phyloP scores from a whole-genome alignment of 64 coral and sea anemone genomes.

The Acropora tenuis region DNA sequence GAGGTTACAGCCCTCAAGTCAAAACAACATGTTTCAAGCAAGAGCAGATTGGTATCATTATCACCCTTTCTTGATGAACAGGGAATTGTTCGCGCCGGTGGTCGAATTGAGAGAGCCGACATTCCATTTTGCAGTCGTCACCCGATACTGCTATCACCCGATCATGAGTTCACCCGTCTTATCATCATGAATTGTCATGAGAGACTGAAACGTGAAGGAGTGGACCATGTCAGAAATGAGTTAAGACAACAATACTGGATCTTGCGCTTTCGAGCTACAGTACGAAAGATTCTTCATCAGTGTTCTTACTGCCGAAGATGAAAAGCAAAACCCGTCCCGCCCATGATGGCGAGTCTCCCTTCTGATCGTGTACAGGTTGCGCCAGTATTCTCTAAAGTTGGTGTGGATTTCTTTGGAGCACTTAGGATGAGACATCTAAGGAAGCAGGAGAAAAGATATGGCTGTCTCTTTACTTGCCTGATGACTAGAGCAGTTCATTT shows the following conservation, averaged over 20 bases:
- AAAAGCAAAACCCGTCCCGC: slow-evolving; percentile 16
- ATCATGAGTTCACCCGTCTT: neutral
- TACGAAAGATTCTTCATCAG: slow-evolving; percentile 31
- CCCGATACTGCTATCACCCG: neutral
- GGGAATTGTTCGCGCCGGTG: slow-evolving; percentile 15
- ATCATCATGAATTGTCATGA: slow-evolving; percentile 29
- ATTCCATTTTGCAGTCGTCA: slow-evolving; percentile 12
- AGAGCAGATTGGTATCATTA: neutral
- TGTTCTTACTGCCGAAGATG: slow-evolving; percentile 16
- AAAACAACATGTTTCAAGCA: no score
- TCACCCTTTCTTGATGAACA: slow-evolving; percentile 28
- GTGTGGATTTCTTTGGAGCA: slow-evolving; percentile 22
- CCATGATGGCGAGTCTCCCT: neutral
- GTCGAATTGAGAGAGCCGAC: slow-evolving; percentile 41
- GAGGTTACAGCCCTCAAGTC: neutral
- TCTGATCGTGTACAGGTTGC: slow-evolving; percentile 16
- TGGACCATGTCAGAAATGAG: slow-evolving; percentile 23
- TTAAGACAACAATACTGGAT: slow-evolving; percentile 25
- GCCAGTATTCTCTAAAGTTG: slow-evolving; percentile 35
- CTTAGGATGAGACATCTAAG: slow-evolving; percentile 14
- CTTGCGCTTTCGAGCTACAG: neutral
- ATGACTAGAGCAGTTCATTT: no score
- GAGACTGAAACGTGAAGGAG: slow-evolving; percentile 19
- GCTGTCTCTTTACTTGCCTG: slow-evolving; percentile 48
- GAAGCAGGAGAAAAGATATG: slow-evolving; percentile 30